Evolutionary conservation across 2,113 vertebrate genomes (phyloP).

Genomic region (Miniopterus natalensis): DNA sequence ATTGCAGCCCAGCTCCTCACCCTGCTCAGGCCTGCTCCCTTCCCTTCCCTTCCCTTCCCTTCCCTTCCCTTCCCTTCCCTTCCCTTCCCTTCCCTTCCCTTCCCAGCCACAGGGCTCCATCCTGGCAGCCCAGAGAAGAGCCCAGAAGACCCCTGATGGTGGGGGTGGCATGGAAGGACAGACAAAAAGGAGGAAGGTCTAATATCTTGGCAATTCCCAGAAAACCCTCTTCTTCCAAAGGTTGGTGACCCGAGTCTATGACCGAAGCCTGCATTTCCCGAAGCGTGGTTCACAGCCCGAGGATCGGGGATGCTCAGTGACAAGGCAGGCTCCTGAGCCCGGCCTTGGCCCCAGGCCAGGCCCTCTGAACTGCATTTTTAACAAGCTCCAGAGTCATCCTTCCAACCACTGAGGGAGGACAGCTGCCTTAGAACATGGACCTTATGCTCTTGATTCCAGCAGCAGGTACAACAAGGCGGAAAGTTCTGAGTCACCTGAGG

Average conservation of each 20-base stretch:
- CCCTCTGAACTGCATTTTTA: neutral
- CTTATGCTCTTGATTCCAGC: neutral
- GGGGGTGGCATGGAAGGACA: neutral
- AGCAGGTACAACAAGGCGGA: neutral
- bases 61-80: neutral
- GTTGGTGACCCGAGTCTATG: neutral
- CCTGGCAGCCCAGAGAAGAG: neutral
- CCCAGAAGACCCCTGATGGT: neutral
- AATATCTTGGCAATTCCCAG: neutral
- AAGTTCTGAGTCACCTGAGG: neutral
- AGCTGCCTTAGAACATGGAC: neutral
- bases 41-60: neutral
- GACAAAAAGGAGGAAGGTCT: neutral
- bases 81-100: neutral
- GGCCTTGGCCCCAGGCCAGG: neutral
- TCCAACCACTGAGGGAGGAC: neutral
- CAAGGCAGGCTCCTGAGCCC: neutral
- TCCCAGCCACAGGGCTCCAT: no score
- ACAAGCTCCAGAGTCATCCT: neutral
- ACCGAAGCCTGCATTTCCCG: neutral
- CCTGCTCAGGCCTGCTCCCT: no score
- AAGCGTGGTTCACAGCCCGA: rapidly evolving
- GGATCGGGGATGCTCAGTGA: neutral
- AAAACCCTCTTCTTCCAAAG: neutral
- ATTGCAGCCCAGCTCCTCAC: neutral